Conservation (phyloP, 1,140 invertebrate genomes). For the Saccostrea glomerata region DNA sequence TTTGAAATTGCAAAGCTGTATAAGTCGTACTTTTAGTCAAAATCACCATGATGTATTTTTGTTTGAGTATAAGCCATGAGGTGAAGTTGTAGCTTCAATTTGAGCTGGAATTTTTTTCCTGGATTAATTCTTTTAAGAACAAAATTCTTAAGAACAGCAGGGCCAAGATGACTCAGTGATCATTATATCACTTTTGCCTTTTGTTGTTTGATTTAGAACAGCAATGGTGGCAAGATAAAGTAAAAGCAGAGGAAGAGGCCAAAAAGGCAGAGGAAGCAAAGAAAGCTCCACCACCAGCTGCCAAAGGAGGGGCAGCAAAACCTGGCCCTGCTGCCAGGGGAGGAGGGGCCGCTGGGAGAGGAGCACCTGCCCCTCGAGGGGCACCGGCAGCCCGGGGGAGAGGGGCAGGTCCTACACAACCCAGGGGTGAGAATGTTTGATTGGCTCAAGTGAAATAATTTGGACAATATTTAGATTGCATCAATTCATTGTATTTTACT, state of each 20-base stretch:
- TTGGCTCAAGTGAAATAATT: not conserved
- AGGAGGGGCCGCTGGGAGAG: slow-evolving; percentile 58
- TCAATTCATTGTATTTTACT: too few species aligned
- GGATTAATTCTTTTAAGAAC: too few species aligned
- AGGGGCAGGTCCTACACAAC: slow-evolving; percentile 48
- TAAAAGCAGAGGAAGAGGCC: slow-evolving; percentile 66
- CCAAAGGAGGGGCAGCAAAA: slow-evolving; percentile 51
- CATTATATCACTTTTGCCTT: too few species aligned
- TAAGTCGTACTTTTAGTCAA: too few species aligned
- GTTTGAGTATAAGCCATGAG: too few species aligned
- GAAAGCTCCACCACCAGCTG: slow-evolving; percentile 57
- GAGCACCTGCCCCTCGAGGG: slow-evolving; percentile 60
- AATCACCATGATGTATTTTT: too few species aligned
- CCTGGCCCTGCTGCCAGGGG: slow-evolving; percentile 58
- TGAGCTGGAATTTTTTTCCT: too few species aligned
- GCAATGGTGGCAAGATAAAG: slow-evolving; percentile 72
- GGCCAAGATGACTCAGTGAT: too few species aligned
- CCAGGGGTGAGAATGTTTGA: slow-evolving; percentile 34
- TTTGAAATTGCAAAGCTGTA: too few species aligned
- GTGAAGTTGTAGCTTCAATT: too few species aligned
- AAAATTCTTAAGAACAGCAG: too few species aligned
- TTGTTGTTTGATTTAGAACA: slow-evolving; percentile 62
- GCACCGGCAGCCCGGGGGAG: slow-evolving; percentile 62
- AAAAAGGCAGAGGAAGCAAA: slow-evolving; percentile 62
- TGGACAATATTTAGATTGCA: too few species aligned